Conservation (phyloP, 30 jellyfish, hydroid and myxozoan species). For the Turritopsis dohrnii region DNA sequence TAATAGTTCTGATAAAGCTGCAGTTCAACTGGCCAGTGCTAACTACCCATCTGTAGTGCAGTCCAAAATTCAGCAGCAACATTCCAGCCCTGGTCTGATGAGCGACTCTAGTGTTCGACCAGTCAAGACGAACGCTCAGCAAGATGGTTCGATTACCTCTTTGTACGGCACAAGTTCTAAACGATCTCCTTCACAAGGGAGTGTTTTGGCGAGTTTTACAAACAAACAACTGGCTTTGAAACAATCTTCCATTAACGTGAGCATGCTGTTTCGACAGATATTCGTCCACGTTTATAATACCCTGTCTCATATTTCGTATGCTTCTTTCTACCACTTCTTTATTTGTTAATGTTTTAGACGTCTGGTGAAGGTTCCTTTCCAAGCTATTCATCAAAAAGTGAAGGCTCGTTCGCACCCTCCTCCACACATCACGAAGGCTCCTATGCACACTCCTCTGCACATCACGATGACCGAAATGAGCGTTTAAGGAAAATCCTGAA, state of each 20-base stretch:
- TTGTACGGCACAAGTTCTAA: neutral
- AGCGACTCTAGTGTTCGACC: neutral
- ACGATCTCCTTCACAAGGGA: neutral
- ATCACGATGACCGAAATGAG: conserved; percentile 3
- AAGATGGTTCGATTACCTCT: neutral
- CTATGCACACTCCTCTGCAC: neutral
- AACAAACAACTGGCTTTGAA: neutral
- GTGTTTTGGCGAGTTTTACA: neutral
- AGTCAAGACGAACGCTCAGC: neutral
- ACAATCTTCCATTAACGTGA: neutral
- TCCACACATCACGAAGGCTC: neutral
- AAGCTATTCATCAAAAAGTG: neutral
- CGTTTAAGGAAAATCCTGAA: conserved; percentile 16
- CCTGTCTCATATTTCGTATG: too few species aligned
- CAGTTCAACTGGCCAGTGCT: conserved; percentile 23
- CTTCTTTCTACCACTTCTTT: too few species aligned
- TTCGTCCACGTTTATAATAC: too few species aligned
- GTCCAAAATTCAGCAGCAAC: neutral
- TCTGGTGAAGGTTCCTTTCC: neutral
- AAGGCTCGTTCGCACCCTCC: neutral
- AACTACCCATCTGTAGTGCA: conserved; percentile 2
- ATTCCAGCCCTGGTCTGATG: neutral
- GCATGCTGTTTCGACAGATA: too few species aligned
- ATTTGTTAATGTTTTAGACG: neutral
- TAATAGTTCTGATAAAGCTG: neutral